A percentile compares a stretch with the other conserved stretches of the same genome.
Conservation (phyloP, 2,113 vertebrate genomes). For the Sterrhoptilus dennistouni region DNA sequence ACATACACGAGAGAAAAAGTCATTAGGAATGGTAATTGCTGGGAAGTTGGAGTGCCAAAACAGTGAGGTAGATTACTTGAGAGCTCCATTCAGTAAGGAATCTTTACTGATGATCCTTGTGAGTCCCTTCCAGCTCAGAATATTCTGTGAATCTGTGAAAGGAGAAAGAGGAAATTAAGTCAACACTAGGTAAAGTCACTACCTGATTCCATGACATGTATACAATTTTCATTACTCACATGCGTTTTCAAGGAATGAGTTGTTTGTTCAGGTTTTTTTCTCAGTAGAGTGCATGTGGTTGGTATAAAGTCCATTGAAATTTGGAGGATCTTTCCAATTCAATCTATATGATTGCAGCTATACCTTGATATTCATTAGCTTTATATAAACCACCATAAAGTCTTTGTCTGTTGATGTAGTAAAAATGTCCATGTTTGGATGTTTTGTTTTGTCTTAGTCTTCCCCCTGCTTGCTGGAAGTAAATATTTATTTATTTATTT, state of each 20-base stretch:
- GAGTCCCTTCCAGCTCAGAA: not conserved
- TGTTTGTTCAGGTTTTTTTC: not conserved
- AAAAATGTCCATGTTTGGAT: not conserved
- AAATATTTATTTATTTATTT: not conserved
- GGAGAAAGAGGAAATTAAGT: not conserved
- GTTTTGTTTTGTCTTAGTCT: not conserved
- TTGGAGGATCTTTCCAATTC: not conserved
- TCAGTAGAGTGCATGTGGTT: rapidly evolving
- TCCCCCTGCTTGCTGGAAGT: not conserved
- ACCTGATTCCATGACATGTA: not conserved
- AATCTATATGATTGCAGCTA: not conserved
- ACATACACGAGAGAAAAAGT: not conserved
- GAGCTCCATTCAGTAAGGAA: not conserved
- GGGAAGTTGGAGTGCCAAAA: not conserved
- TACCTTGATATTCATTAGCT: not conserved
- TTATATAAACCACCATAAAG: not conserved
- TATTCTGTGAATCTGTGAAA: not conserved
- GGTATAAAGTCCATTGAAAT: not conserved
- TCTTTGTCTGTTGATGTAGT: not conserved
- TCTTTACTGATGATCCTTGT: not conserved
- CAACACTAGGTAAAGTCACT: not conserved
- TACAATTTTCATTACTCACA: not conserved
- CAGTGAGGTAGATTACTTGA: not conserved
- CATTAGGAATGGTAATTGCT: no score
- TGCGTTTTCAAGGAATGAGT: not conserved